These are phyloP conservation scores for Sebastes miniatus DNA, from an alignment of 2,797 vertebrate species.

Conservation along the genomic window DNA sequence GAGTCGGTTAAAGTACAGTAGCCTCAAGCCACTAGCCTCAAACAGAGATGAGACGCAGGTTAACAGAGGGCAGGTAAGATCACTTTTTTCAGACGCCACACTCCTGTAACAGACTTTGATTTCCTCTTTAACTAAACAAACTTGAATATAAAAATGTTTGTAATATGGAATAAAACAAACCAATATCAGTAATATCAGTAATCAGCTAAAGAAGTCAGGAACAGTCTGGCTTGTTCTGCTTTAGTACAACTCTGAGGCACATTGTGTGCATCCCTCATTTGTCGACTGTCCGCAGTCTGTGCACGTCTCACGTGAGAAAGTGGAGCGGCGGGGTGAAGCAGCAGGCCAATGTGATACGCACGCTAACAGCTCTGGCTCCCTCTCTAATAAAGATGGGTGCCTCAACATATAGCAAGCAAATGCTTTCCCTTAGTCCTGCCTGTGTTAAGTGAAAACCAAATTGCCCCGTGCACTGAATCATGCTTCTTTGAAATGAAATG, in stretches of 20 bases:
- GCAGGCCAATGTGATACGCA: constrained; percentile 32
- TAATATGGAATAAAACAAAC: background rate
- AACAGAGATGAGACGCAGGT: background rate
- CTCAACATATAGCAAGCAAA: constrained; percentile 24
- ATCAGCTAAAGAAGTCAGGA: background rate
- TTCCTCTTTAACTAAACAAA: background rate
- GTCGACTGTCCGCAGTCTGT: constrained; percentile 26
- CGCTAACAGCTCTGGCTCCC: constrained; percentile 16
- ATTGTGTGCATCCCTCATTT: background rate
- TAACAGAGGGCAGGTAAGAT: background rate
- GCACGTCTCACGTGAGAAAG: constrained; percentile 32
- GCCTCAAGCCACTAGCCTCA: background rate
- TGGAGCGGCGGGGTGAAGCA: constrained; percentile 33
- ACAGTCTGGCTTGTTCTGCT: background rate
- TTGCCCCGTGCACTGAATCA: constrained; percentile 20
- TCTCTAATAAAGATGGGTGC: constrained; percentile 29
- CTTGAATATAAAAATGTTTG: background rate
- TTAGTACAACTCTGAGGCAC: background rate
- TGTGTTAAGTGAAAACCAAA: constrained; percentile 9
- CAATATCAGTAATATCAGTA: background rate
- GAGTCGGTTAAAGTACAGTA: background rate
- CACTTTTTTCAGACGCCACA: background rate
- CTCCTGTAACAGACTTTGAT: background rate
- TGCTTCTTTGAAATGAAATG: constrained; percentile 42
- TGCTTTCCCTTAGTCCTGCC: constrained; percentile 3